Evolutionary conservation across 2,797 vertebrate species (phyloP).

Genomic region (Micromesistius poutassou): DNA sequence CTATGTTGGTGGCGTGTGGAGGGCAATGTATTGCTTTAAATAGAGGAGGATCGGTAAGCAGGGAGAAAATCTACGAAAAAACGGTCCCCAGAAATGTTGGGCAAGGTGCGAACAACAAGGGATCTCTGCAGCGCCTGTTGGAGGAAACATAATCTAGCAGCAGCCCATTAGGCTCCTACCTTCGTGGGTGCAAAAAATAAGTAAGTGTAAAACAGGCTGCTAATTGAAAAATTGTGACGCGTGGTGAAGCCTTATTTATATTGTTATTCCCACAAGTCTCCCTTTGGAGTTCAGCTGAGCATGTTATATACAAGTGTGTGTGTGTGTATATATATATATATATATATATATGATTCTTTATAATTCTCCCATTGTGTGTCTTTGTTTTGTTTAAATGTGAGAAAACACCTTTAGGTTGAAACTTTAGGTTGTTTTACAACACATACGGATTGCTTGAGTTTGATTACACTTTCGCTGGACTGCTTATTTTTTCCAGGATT

Average conservation of each 20-base stretch:
- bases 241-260: background rate
- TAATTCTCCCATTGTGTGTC: background rate
- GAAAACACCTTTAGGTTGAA: background rate
- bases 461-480: background rate
- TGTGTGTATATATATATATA: no score
- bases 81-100: background rate
- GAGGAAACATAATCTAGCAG: background rate
- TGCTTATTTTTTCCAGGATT: background rate
- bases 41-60: background rate
- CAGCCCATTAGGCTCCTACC: background rate
- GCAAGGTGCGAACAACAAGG: background rate
- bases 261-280: background rate
- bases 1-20: background rate
- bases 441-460: background rate
- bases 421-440: background rate
- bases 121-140: background rate
- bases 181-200: background rate
- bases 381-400: background rate
- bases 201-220: background rate
- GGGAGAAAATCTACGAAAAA: background rate
- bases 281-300: background rate
- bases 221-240: background rate
- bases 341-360: background rate
- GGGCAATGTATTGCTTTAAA: background rate
- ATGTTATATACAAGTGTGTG: no score